Base-by-base conservation (phyloP, 2,888 invertebrate genomes). In the Bembecia ichneumoniformis region DNA sequence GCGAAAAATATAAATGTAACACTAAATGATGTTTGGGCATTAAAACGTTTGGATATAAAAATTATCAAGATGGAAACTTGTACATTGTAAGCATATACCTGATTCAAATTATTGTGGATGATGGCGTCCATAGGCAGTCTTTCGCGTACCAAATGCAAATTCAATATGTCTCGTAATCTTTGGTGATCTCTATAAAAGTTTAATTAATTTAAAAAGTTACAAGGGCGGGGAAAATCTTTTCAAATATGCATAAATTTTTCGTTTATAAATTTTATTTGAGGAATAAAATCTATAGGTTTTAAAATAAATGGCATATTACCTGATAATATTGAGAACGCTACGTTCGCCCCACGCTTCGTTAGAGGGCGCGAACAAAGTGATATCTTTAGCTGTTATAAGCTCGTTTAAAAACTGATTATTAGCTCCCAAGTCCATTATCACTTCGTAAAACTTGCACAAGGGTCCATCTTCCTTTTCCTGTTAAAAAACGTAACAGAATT, bases 331-430 rank as follows among this genome's bases (percentile, higher is more conserved):
- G 63, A 91, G 90, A n/a, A 95, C 90, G 55, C 91, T 91, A 46
- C 91, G 89, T 58, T 92, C 91, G 47, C 91, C 90, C 91, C 96
- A 94, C 11, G 96, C 96, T 54, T 93, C 93, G 71, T 97, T 96
- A 65, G 94, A 95, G 0, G 97, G 97, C 1, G 96, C 96, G 73
- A 97, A 94, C 51, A 97, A 88, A 3, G 97, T 97, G 17, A 96
- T 89, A 59, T 94, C 93, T 51, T 91, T 90, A 55, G 91, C 90
- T 52, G 89, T 81, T 51, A 90, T 92, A 35, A 96, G 90, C 56
- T 91, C 91, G 54, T 89, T 89, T 71, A 94, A 88, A 67, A 95
- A 94, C 64, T 77, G 82, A 57, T 86, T 87, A 57, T 93, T 92
- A 51, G 91, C 90, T 4, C 93, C 95, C 51, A 91, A 89, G 65